Base-by-base conservation (phyloP, 1,140 invertebrate species). In the Phenacoccus solenopsis region DNA sequence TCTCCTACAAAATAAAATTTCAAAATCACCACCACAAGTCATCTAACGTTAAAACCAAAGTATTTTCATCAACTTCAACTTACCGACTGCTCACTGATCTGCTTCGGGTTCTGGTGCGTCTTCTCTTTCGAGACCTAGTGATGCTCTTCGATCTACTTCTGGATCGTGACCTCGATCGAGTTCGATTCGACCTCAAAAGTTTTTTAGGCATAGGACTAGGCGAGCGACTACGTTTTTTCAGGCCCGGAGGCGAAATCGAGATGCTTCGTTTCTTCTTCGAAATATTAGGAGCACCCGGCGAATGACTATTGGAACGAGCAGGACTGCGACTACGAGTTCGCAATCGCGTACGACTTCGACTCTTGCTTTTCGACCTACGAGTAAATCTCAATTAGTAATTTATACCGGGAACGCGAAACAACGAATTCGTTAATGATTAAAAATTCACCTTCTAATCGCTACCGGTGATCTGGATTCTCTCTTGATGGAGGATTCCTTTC, bases 131-230 rank as follows among this genome's bases (percentile, higher is more conserved):
- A 10, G 59, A 25, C 16, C 21, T 24, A 3, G 2, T 25, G 16
- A 64, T 27, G 25, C 59, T 64, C n/a, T 67, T 64, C 27, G 75
- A 74, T 27, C 75, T 49, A 49, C 38, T 49, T n/a, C 38, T 69
- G 12, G 74, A 72, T 21, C 73, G 38, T 13, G 70, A 64, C 28
- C 59, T 24, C 22, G 59, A 64, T 64, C 59, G 22, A 22, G 10
- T 25, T 2, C 25, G 12, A 64, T 64, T 24, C 21, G 20, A 13
- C 25, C 59, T 64, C 1, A 25, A 10, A 9, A 22, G 3, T 16
- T 64, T 64, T 25, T 64, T 64, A 9, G 16, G 9, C 32, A n/a
- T 9, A 9, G 32, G 59, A 22, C 3, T 64, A 25, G 5, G 1
- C 12, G 59, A 64, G 3, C 59, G 12, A 16, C 59, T 64, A 27